Evolutionary conservation across 1,140 invertebrate genomes (phyloP).

Genomic region (Limonius californicus): DNA sequence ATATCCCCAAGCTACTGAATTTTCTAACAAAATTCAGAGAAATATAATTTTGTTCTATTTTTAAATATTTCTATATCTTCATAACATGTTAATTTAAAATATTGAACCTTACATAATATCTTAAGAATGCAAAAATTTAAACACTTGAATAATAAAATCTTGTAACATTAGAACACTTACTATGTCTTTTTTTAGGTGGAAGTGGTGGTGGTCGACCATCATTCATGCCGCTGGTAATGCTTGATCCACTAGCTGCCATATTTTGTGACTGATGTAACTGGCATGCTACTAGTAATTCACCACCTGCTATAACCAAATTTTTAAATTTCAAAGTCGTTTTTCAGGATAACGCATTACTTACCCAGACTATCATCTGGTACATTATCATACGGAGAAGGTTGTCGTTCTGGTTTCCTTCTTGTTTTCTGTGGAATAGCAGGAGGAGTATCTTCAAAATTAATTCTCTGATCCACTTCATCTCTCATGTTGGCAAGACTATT

Average conservation of each 20-base stretch:
- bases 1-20: no score
- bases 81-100: no score
- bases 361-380: constrained; percentile 53
- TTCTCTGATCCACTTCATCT: constrained; percentile 13
- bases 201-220: constrained; percentile 74
- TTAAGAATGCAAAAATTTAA: no score
- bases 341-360: no score
- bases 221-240: constrained; percentile 46
- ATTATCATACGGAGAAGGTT: constrained; percentile 74
- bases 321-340: no score
- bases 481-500: constrained; percentile 5
- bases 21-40: no score
- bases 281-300: constrained; percentile 54
- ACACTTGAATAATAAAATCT: no score
- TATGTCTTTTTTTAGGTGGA: constrained; percentile 87
- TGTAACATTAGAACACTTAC: constrained; percentile 62
- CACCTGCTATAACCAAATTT: no score
- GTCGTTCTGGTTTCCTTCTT: constrained; percentile 54
- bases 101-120: no score
- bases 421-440: constrained; percentile 67
- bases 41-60: no score
- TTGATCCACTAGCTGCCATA: constrained; percentile 31
- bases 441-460: constrained; percentile 45
- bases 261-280: constrained; percentile 49
- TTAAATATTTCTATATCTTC: no score